Conservation (phyloP, 2,797 vertebrate species). For the Eptatretus atami region DNA sequence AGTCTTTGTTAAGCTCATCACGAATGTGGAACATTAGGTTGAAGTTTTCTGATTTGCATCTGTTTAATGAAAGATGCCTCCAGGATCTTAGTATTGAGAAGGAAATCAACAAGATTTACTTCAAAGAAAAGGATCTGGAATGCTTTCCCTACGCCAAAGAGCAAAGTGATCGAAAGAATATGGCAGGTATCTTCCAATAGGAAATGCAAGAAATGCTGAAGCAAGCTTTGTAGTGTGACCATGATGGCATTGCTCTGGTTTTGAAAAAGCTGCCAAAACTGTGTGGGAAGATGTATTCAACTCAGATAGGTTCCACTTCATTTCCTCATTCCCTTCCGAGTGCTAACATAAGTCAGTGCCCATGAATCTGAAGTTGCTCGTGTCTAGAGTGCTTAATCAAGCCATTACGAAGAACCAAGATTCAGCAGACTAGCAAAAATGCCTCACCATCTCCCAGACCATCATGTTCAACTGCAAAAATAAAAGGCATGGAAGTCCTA, state of each 20-base stretch:
- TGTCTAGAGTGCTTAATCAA: background rate
- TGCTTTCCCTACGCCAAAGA: background rate
- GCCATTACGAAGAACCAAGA: background rate
- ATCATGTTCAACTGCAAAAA: background rate
- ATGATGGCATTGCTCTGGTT: background rate
- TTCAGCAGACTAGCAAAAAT: background rate
- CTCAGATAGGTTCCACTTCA: background rate
- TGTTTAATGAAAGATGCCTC: background rate
- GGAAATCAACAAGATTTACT: slow-evolving; percentile 1
- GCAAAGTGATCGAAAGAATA: background rate
- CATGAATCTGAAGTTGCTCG: background rate
- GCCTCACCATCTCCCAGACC: background rate
- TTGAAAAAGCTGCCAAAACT: background rate
- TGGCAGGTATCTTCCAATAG: background rate
- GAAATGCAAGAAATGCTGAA: slow-evolving; percentile 1
- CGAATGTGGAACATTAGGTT: background rate
- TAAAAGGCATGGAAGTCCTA: too few species aligned
- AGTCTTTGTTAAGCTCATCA: background rate
- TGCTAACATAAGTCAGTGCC: background rate
- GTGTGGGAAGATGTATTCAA: background rate
- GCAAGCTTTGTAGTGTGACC: background rate
- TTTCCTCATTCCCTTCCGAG: background rate
- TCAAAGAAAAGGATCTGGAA: background rate
- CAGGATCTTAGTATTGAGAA: background rate
- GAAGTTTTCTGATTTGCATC: background rate